Evolutionary conservation across 2,113 vertebrate species (phyloP).

Genomic region (Panthera tigris): DNA sequence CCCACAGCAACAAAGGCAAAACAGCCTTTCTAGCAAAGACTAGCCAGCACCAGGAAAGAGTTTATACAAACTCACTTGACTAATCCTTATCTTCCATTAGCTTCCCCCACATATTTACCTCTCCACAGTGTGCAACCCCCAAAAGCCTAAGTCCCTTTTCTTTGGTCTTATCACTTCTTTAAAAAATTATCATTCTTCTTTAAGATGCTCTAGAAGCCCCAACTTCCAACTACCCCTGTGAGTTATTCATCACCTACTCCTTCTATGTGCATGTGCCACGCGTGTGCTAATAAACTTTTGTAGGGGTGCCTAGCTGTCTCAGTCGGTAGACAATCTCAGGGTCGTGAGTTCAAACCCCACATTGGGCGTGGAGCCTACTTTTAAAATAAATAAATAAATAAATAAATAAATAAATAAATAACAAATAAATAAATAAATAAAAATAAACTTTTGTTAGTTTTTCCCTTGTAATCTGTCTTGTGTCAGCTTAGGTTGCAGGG

Average conservation of each 20-base stretch:
- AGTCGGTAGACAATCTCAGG: no score
- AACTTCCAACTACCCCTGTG: neutral
- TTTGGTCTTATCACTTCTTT: neutral
- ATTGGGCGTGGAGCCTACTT: no score
- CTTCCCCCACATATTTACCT: neutral
- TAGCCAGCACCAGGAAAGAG: neutral
- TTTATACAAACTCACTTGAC: neutral
- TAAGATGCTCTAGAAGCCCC: neutral
- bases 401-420: no score
- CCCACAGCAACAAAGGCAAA: neutral
- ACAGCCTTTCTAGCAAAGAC: neutral
- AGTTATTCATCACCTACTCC: neutral
- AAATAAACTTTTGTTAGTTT: neutral
- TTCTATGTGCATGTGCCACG: neutral
- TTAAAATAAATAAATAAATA: no score
- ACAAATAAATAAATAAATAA: no score
- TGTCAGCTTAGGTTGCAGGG: neutral
- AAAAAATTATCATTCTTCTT: neutral
- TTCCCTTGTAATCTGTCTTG: neutral
- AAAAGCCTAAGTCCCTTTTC: neutral
- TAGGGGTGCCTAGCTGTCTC: no score
- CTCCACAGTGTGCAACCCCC: neutral
- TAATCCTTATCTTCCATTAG: neutral
- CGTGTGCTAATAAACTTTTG: no score
- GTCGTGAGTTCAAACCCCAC: no score